These are phyloP conservation scores for Anthoscopus minutus DNA, from an alignment of 2,113 vertebrate genomes.

Conservation along the genomic window DNA sequence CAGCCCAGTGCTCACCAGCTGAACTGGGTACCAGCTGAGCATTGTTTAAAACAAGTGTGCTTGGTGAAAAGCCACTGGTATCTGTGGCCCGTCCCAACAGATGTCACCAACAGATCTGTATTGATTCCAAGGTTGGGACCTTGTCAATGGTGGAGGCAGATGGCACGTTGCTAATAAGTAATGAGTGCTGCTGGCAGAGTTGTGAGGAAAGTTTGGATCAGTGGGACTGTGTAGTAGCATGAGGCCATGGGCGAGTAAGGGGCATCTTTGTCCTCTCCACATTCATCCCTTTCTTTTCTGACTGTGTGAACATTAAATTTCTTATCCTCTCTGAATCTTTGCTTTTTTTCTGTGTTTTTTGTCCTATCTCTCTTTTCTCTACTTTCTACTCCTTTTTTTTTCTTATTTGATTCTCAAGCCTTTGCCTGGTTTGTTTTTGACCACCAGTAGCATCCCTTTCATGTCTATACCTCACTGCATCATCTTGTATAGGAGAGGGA, in stretches of 20 bases:
- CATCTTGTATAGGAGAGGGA: not conserved
- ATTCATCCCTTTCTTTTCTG: not conserved
- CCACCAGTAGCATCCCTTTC: not conserved
- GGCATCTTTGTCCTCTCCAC: not conserved
- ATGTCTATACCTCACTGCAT: not conserved
- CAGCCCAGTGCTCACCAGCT: not conserved
- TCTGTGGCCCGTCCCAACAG: not conserved
- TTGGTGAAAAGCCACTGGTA: not conserved
- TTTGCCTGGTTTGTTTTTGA: not conserved
- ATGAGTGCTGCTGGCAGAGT: not conserved
- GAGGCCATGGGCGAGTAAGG: not conserved
- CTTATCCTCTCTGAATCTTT: not conserved
- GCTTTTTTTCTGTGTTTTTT: not conserved
- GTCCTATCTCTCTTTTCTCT: not conserved
- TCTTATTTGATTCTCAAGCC: not conserved
- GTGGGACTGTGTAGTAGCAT: not conserved
- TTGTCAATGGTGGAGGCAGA: not conserved
- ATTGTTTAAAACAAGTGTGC: not conserved
- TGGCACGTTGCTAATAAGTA: not conserved
- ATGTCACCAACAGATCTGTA: not conserved
- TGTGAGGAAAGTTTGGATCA: not conserved
- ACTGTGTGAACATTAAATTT: not conserved
- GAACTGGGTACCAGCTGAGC: not conserved
- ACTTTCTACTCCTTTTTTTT: not conserved
- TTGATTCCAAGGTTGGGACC: not conserved